Conservation (phyloP, 2,797 vertebrate species). For the Diglossa cyanea region DNA sequence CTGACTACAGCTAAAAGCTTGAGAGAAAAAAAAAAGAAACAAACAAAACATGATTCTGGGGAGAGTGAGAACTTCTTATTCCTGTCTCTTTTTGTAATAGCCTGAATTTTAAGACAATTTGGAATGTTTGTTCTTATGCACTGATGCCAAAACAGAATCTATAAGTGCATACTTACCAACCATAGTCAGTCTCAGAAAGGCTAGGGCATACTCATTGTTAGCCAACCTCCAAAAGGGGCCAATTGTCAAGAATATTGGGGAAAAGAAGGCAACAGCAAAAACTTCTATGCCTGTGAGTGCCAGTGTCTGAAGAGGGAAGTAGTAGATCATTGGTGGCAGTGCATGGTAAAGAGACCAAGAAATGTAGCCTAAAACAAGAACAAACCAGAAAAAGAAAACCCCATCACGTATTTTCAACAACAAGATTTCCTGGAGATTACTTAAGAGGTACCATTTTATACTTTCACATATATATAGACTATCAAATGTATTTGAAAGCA, state of each 20-base stretch:
- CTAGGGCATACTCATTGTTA: conserved; percentile 61
- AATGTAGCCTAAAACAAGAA: conserved; percentile 63
- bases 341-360: conserved; percentile 76
- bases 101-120: not conserved
- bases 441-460: not conserved
- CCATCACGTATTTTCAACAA: not conserved
- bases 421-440: not conserved
- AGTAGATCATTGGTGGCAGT: conserved; percentile 73
- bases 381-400: not conserved
- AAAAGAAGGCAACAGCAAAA: conserved; percentile 61
- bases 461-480: not conserved
- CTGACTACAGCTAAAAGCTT: not conserved
- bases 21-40: not conserved
- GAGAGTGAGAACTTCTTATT: not conserved
- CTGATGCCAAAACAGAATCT: not conserved
- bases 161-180: conserved; percentile 56
- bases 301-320: conserved; percentile 76
- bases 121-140: not conserved
- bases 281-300: conserved; percentile 71
- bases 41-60: not conserved
- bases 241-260: conserved; percentile 55
- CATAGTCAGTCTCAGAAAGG: conserved; percentile 58
- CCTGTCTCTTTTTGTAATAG: not conserved
- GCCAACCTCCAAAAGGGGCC: conserved; percentile 65
- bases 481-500: not conserved